Evolutionary conservation across 2,888 invertebrate species (phyloP), one percentile per base, ranked within the genome.

Genomic region (Synanthedon vespiformis): DNA sequence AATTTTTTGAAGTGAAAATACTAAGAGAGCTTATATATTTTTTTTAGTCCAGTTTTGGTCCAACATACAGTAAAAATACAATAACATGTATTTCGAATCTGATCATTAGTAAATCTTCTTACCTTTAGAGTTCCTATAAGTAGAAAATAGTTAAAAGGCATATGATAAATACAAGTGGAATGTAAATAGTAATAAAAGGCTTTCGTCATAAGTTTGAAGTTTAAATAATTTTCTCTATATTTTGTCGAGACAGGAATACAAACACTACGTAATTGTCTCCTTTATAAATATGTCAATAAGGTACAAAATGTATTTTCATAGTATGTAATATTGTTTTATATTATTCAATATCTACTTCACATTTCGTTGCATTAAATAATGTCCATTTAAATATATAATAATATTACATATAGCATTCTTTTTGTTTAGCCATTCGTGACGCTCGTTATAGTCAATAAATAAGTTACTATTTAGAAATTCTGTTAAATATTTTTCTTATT

Each of bases 151-250:
- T 18, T 48, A 59, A 62, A 82, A 82, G 78, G 78, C 79, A 76
- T 65, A 71, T 67, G 70, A 48, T 77, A 82, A 84, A 83, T 82
- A 84, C 79, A 79, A 77, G 68, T 86, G 86, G 86, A 86, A 86
- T 86, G 86, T 86, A 80, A 34, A 34, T 73, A 81, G 73, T 74
- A 52, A 18, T 48, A 72, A 85, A 22, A 85, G 83, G 85, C 83
- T 74, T 75, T 73, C 64, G 64, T 86, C 83, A 84, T 86, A 86
- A 86, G 84, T 77, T 71, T 71, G 68, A 77, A 71, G 70, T 72
- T 70, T 66, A 67, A 60, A 63, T 67, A 56, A n/a, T 44, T 44
- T 44, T n/a, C 10, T 34, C 34, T 34, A 34, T 34, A 34, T 10
- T 10, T 10, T 34, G 10, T 34, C 2, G 10, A 34, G 8, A 34